phyloP scores from a whole-genome alignment of 2,888 invertebrate species.

The Hydrotaea cyrtoneurina region DNA sequence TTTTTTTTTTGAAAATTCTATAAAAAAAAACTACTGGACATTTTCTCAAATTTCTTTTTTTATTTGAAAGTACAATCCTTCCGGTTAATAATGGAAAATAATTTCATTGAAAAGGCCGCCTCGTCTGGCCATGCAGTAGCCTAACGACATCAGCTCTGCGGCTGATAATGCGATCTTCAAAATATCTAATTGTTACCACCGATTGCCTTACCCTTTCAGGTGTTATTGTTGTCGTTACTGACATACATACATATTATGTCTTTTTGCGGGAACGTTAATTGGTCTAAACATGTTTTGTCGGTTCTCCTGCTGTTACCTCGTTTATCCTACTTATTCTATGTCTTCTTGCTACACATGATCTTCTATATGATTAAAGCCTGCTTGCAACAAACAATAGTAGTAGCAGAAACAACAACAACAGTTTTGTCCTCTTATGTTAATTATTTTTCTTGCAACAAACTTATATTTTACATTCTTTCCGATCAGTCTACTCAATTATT shows the following conservation, averaged over 20 bases:
- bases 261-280: conserved; percentile 26
- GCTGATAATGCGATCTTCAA: too few relatives aligned
- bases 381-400: neutral
- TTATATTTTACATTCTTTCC: neutral
- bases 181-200: neutral
- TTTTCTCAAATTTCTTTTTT: too few relatives aligned
- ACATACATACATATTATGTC: neutral
- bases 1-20: too few relatives aligned
- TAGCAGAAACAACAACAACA: neutral
- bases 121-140: too few relatives aligned
- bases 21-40: too few relatives aligned
- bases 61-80: too few relatives aligned
- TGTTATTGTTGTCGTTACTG: neutral
- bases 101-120: too few relatives aligned
- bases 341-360: neutral
- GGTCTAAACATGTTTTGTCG: conserved; percentile 31
- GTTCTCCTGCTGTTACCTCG: neutral
- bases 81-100: too few relatives aligned
- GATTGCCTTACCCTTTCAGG: neutral
- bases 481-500: neutral
- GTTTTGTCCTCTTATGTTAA: conserved; percentile 30
- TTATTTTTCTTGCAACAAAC: conserved; percentile 5
- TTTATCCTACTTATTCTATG: neutral
- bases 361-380: neutral
- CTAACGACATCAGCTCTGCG: too few relatives aligned